A percentile compares a stretch with the other conserved stretches of the same genome.
Conservation (phyloP, 2,888 invertebrate species). For the Epinotia brunnichana region DNA sequence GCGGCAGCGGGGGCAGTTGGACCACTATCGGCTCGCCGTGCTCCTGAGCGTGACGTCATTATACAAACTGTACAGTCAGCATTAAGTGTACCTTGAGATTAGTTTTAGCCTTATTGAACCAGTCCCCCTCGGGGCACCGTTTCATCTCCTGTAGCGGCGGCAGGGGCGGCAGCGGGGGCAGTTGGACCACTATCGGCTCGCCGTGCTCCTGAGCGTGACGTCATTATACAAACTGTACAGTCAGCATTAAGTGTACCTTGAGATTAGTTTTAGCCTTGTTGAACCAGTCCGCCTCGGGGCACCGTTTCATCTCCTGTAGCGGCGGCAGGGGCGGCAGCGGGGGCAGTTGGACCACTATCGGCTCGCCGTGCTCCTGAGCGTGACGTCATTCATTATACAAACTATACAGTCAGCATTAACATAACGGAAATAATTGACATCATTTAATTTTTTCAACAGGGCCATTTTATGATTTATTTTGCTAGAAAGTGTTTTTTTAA, state of each 20-base stretch:
- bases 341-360: constrained; percentile 65
- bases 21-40: too few species aligned
- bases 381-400: neutral
- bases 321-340: constrained; percentile 68
- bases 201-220: constrained; percentile 57
- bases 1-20: too few species aligned
- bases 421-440: too few species aligned
- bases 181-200: constrained; percentile 63
- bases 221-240: neutral
- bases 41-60: too few species aligned
- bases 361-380: constrained; percentile 62
- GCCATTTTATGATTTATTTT: too few species aligned
- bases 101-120: constrained; percentile 68
- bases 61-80: too few species aligned
- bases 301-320: constrained; percentile 71
- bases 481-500: too few species aligned
- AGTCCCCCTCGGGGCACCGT: constrained; percentile 64
- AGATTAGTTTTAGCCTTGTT: constrained; percentile 62
- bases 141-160: constrained; percentile 74
- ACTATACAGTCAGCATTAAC: too few species aligned
- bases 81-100: constrained; percentile 63
- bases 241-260: constrained; percentile 55
- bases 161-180: constrained; percentile 66
- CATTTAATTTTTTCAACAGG: too few species aligned
- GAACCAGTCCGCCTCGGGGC: constrained; percentile 69